Evolutionary conservation across 1,140 invertebrate genomes (phyloP), one percentile per base, ranked within the genome.

Genomic region (Eupeodes corollae): DNA sequence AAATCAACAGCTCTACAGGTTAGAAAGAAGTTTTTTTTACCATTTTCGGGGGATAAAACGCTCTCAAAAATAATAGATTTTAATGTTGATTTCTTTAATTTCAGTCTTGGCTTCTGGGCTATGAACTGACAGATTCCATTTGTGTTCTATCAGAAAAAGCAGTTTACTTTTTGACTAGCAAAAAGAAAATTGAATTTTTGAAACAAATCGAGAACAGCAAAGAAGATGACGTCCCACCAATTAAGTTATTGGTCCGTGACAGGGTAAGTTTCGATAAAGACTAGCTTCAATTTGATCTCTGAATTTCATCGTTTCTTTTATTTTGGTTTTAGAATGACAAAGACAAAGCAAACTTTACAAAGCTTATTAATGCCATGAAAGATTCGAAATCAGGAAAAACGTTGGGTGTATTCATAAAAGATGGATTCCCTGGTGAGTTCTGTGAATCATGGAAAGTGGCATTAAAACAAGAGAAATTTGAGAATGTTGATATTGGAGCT

Each of bases 171-270:
- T 73, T 99, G 19, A 89, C 93, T 1, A 96, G 92, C 63, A 98
- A 96, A 67, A 97, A 97, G 71, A 98, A 99, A 71, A 92, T 97
- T 48, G 93, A 98, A 55, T 99, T 98, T 71, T 72, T 99, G 9
- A 82, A 88, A 55, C 86, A 91, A 59, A 79, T 95, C n/a, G 92
- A 97, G 63, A 83, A 80, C 56, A 77, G 79, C 11, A 93, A 88
- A 69, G 84, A 88, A 52, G 91, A 94, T 59, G 79, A 83, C 49
- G 71, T 94, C 37, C 90, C 95, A 18, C 75, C 83, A 37, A 79
- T 96, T 1, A 91, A 88, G 70, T 74, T 98, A n/a, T 72, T 95
- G 30, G 78, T 86, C 5, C 77, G 95, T 64, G 93, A 98, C 62
- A 89, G 92, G 73, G 91, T 93, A 75, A 74, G 74, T 61, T 37